Evolutionary conservation across 2,113 vertebrate genomes (phyloP).

Genomic region (Tylochromis polylepis): DNA sequence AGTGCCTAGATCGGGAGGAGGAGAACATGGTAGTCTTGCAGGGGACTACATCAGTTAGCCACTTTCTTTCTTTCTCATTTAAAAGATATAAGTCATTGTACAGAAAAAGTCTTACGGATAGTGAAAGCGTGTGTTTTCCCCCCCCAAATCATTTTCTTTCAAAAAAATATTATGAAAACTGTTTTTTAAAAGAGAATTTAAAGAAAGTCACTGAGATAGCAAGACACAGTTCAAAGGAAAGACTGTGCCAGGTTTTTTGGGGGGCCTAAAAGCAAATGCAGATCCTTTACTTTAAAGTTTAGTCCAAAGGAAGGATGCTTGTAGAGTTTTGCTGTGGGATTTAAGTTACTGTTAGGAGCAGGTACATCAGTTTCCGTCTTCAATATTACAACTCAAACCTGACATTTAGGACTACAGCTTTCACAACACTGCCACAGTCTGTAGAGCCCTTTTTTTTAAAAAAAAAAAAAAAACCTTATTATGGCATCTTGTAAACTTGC

Average conservation of each 20-base stretch:
- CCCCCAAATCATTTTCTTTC: background rate
- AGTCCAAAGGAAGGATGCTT: background rate
- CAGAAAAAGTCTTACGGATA: background rate
- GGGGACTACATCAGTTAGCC: background rate
- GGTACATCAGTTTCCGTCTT: background rate
- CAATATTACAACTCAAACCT: background rate
- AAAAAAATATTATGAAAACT: background rate
- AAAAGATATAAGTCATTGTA: background rate
- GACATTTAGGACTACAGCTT: background rate
- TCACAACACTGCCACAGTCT: background rate
- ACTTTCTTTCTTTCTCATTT: background rate
- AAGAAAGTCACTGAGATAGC: background rate
- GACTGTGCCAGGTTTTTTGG: background rate
- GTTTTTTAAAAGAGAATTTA: background rate
- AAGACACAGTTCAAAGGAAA: background rate
- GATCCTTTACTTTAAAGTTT: background rate
- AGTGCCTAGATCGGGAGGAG: background rate
- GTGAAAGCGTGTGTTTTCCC: background rate
- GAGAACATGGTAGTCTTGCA: background rate
- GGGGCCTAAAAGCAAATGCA: background rate
- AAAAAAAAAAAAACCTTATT: background rate
- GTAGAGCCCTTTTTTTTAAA: rapidly evolving
- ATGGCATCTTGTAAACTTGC: background rate
- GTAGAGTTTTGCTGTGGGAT: background rate
- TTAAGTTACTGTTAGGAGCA: background rate